Evolutionary conservation across 2,888 invertebrate species (phyloP).

Genomic region (Unio pictorum): DNA sequence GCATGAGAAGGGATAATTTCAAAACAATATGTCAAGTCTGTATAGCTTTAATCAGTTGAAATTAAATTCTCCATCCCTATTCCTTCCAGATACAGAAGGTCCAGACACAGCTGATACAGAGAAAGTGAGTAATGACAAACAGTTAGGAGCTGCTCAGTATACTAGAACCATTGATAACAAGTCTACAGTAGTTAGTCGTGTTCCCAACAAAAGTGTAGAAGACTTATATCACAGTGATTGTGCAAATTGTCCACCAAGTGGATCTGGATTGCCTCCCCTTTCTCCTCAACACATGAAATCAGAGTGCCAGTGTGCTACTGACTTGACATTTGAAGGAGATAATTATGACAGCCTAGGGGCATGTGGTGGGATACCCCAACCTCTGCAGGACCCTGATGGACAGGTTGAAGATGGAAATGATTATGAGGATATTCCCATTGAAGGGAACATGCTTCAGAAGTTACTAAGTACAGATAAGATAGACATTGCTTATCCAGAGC

Average conservation of each 20-base stretch:
- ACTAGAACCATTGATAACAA: conserved; percentile 37
- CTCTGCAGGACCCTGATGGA: conserved; percentile 7
- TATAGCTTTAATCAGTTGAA: too few relatives aligned
- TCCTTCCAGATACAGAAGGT: too few relatives aligned
- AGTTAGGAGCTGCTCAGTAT: too few relatives aligned
- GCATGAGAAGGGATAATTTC: too few relatives aligned
- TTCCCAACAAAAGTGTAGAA: conserved; percentile 64
- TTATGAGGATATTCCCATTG: conserved; percentile 6
- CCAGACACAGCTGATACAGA: too few relatives aligned
- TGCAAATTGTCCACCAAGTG: conserved; percentile 21
- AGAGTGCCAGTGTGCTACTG: conserved; percentile 15
- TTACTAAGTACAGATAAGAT: conserved; percentile 32
- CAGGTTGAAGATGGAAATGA: conserved; percentile 24
- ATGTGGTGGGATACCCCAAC: conserved; percentile 26
- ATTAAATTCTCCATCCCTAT: too few relatives aligned
- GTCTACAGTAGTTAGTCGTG: conserved; percentile 58
- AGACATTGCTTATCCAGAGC: conserved; percentile 22
- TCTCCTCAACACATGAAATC: conserved; percentile 10
- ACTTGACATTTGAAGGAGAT: conserved; percentile 16
- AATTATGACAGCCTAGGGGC: conserved; percentile 37
- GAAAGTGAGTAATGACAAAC: too few relatives aligned
- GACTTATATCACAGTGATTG: conserved; percentile 55
- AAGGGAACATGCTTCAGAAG: conserved; percentile 32
- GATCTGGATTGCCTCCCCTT: conserved; percentile 24
- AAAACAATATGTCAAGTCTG: too few relatives aligned